phyloP scores from a whole-genome alignment of 2,113 vertebrate species.

The Grammomys surdaster region DNA sequence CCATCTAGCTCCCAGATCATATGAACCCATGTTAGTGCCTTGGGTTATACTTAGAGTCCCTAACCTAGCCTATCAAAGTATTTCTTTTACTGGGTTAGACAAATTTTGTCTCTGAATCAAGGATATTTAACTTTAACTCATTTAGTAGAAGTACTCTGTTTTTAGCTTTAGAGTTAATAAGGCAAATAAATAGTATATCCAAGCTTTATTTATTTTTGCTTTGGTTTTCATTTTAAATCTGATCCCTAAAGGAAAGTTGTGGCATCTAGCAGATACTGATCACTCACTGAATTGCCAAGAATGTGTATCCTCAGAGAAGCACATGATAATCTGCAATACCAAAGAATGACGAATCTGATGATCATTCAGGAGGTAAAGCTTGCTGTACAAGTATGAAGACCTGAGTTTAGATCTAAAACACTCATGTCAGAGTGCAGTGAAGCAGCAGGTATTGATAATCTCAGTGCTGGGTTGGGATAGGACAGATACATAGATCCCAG shows the following conservation, averaged over 20 bases:
- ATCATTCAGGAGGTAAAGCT: background rate
- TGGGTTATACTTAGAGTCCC: background rate
- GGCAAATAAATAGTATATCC: background rate
- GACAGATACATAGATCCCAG: background rate
- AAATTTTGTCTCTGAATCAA: constrained; percentile 15
- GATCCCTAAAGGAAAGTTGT: background rate
- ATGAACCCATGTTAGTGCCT: accelerated
- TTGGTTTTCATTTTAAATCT: background rate
- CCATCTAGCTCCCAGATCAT: background rate
- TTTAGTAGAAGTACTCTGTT: background rate
- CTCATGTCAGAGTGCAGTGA: background rate
- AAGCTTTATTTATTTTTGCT: background rate
- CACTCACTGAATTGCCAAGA: background rate
- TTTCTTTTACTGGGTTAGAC: background rate
- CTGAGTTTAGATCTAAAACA: background rate
- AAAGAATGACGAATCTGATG: background rate
- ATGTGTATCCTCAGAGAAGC: background rate
- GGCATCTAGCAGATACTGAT: background rate
- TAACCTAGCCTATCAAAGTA: accelerated
- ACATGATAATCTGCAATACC: background rate
- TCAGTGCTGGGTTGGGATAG: background rate
- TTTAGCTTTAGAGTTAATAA: constrained; percentile 25
- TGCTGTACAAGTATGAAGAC: background rate
- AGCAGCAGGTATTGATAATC: no score
- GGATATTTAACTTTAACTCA: background rate